A percentile compares a stretch with the other conserved stretches of the same genome.
These are phyloP conservation scores for Bembecia ichneumoniformis DNA, from an alignment of 2,888 invertebrate genomes.

Conservation along the genomic window DNA sequence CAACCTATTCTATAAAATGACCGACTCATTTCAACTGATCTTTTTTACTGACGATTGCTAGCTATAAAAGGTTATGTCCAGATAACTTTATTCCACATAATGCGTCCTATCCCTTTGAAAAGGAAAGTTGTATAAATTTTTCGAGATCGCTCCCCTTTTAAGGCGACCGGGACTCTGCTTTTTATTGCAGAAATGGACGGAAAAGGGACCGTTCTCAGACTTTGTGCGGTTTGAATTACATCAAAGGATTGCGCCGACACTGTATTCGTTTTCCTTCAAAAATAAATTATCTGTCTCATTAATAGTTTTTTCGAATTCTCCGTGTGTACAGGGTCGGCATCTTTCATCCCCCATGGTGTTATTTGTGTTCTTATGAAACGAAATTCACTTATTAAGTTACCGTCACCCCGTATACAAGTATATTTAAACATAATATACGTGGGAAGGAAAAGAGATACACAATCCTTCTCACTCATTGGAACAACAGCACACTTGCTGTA, in stretches of 20 bases:
- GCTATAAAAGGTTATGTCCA: constrained; percentile 65
- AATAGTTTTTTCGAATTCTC: too few relatives aligned
- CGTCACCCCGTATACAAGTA: too few relatives aligned
- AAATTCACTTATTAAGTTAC: too few relatives aligned
- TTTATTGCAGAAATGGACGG: constrained; percentile 51
- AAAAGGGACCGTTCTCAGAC: constrained; percentile 23
- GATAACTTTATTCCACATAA: constrained; percentile 67
- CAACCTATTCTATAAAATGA: constrained; percentile 49
- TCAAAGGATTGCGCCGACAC: constrained; percentile 47
- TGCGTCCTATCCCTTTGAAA: constrained; percentile 62
- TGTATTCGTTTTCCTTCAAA: too few relatives aligned
- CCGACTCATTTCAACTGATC: constrained; percentile 45
- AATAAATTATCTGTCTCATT: too few relatives aligned
- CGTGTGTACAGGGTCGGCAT: too few relatives aligned
- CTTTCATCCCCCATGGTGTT: too few relatives aligned
- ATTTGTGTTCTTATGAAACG: too few relatives aligned
- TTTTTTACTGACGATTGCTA: constrained; percentile 46
- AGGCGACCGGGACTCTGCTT: constrained; percentile 29
- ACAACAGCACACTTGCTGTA: too few relatives aligned
- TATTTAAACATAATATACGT: too few relatives aligned
- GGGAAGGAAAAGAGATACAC: too few relatives aligned
- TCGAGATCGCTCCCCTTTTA: constrained; percentile 57
- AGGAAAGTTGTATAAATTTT: constrained; percentile 64
- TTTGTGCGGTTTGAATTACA: constrained; percentile 17
- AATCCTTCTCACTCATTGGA: too few relatives aligned